Percentiles rank a stretch among this genome's conserved stretches.
phyloP scores from a whole-genome alignment of 2,113 vertebrate genomes.

The Vidua macroura region DNA sequence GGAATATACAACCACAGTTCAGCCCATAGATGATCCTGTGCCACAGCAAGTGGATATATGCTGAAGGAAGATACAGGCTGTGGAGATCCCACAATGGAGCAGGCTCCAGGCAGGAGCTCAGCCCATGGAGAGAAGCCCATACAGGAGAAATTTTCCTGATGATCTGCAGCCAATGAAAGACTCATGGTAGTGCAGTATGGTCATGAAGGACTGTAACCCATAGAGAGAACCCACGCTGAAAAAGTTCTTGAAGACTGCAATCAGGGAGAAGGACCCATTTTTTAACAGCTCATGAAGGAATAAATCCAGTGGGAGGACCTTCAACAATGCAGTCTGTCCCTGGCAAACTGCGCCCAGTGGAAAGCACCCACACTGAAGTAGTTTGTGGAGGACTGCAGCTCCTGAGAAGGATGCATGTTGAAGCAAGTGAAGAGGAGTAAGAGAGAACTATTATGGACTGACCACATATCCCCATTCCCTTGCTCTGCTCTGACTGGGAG shows the following conservation, averaged over 20 bases:
- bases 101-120: background rate
- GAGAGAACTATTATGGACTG: background rate
- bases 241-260: background rate
- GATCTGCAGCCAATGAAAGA: background rate
- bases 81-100: background rate
- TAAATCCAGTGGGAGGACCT: background rate
- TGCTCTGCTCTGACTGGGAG: background rate
- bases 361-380: background rate
- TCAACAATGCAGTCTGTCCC: background rate
- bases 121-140: background rate
- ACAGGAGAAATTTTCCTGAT: background rate
- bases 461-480: background rate
- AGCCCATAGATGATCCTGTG: background rate
- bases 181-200: fast-evolving
- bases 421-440: background rate
- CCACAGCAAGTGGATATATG: background rate
- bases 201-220: background rate
- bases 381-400: background rate
- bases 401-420: fast-evolving
- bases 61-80: background rate
- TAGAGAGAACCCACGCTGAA: background rate
- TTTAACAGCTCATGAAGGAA: background rate
- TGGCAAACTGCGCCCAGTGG: too few species aligned
- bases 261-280: background rate
- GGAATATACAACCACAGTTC: too few species aligned